A percentile compares a stretch with the other conserved stretches of the same genome.
Conservation (phyloP, 2,797 vertebrate genomes). For the Columba guinea region DNA sequence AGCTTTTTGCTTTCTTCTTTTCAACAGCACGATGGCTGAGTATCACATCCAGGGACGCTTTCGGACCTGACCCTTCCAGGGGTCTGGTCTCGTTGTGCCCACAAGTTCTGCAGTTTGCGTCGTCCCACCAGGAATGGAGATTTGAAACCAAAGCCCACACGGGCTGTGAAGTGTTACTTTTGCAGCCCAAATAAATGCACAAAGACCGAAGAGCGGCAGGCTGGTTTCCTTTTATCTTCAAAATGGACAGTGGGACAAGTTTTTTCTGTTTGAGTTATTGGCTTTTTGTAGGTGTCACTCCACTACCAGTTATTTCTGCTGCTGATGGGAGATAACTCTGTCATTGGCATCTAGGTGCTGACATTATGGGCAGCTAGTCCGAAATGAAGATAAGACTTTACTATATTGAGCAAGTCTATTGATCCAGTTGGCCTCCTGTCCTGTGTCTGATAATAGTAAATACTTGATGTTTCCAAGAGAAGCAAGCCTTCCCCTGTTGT, state of each 20-base stretch:
- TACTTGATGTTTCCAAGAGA: not conserved
- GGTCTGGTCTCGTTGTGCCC: not conserved
- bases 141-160: not conserved
- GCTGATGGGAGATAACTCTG: slow-evolving; percentile 46
- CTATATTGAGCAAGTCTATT: slow-evolving; percentile 59
- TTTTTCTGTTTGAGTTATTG: not conserved
- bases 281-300: slow-evolving; percentile 3
- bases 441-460: slow-evolving; percentile 25
- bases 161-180: not conserved
- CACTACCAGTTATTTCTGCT: not conserved
- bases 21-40: slow-evolving; percentile 17
- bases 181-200: not conserved
- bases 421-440: slow-evolving; percentile 48
- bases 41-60: not conserved
- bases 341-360: slow-evolving; percentile 60
- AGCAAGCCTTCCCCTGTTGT: not conserved
- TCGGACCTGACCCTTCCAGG: slow-evolving; percentile 23
- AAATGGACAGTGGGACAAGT: not conserved
- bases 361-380: not conserved
- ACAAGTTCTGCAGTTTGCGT: not conserved
- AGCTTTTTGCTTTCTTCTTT: slow-evolving; percentile 59
- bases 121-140: not conserved
- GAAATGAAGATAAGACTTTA: slow-evolving; percentile 45
- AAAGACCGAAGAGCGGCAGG: accelerated
- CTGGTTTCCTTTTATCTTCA: not conserved